These are phyloP conservation scores for Drosophila truncata DNA, from an alignment of 1,140 invertebrate genomes.

Conservation along the genomic window DNA sequence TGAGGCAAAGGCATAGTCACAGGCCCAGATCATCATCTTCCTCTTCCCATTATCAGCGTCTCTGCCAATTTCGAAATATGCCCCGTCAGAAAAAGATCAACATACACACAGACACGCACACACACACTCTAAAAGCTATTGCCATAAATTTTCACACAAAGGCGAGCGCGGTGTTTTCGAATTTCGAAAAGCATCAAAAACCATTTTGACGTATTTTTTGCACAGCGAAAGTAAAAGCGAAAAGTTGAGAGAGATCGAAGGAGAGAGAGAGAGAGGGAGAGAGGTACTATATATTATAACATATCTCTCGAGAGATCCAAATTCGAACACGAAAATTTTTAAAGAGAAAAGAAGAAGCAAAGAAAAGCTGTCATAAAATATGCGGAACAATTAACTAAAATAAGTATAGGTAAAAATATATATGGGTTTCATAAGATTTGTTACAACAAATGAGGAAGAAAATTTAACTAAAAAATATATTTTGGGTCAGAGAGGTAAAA, in stretches of 20 bases:
- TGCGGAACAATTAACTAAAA: constrained; percentile 40
- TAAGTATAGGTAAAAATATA: constrained; percentile 12
- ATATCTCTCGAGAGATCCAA: not conserved
- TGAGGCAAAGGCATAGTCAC: constrained; percentile 41
- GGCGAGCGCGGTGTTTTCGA: constrained; percentile 32
- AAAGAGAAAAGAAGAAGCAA: not conserved
- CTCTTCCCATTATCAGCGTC: constrained; percentile 31
- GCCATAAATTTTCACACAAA: constrained; percentile 42
- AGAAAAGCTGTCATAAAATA: constrained; percentile 20
- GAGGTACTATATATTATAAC: not conserved
- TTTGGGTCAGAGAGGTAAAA: no score
- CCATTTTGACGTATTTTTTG: constrained; percentile 46
- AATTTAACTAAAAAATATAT: not conserved
- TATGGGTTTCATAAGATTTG: constrained; percentile 2
- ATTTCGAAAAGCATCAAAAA: constrained; percentile 33
- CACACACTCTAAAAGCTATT: constrained; percentile 2
- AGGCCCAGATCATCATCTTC: constrained; percentile 52
- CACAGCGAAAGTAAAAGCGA: constrained; percentile 76
- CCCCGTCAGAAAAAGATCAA: constrained; percentile 28
- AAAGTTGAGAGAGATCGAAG: constrained; percentile 7
- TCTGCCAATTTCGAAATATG: constrained; percentile 78
- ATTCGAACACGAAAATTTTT: constrained; percentile 2
- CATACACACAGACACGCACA: constrained; percentile 29
- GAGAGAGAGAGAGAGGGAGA: constrained; percentile 1
- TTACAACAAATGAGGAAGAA: constrained; percentile 1